Percentiles rank a stretch among this genome's conserved stretches.
These are phyloP conservation scores for Hemibagrus guttatus DNA, from an alignment of 2,797 vertebrate species.

Conservation along the genomic window DNA sequence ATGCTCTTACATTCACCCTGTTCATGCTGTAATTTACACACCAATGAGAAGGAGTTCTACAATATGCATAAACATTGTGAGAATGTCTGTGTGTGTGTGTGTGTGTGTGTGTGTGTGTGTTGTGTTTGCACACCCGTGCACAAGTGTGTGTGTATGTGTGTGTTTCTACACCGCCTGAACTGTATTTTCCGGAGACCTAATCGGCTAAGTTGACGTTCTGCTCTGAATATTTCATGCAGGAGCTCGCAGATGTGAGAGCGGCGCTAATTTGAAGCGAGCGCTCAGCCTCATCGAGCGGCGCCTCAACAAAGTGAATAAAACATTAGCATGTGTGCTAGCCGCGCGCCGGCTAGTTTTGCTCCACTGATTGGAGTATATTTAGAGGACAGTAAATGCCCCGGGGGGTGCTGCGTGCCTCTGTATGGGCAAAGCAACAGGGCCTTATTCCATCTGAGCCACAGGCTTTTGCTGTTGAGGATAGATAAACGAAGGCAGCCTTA, in stretches of 20 bases:
- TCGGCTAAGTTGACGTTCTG: constrained; percentile 65
- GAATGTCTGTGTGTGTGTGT: constrained; percentile 20
- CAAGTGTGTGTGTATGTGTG: constrained; percentile 13
- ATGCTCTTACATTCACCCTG: constrained; percentile 37
- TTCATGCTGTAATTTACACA: constrained; percentile 43
- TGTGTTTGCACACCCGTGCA: neutral
- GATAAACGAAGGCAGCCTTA: constrained; percentile 48
- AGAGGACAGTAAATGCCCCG: constrained; percentile 47
- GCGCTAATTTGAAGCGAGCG: constrained; percentile 64
- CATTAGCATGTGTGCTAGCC: constrained; percentile 67
- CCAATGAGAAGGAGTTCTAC: constrained; percentile 28
- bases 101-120: constrained; percentile 10
- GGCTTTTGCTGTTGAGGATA: constrained; percentile 38
- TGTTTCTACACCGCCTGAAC: constrained; percentile 21
- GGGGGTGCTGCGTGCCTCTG: constrained; percentile 35
- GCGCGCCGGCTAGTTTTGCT: constrained; percentile 42
- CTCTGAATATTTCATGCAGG: constrained; percentile 75
- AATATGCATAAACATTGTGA: constrained; percentile 40
- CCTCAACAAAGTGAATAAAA: constrained; percentile 78
- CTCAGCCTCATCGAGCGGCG: constrained; percentile 65
- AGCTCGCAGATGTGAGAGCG: constrained; percentile 67
- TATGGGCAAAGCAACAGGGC: constrained; percentile 45
- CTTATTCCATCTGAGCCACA: constrained; percentile 43
- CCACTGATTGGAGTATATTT: constrained; percentile 50
- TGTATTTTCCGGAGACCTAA: constrained; percentile 59